phyloP scores from a whole-genome alignment of 2,888 invertebrate species.

The Melanargia galathea region DNA sequence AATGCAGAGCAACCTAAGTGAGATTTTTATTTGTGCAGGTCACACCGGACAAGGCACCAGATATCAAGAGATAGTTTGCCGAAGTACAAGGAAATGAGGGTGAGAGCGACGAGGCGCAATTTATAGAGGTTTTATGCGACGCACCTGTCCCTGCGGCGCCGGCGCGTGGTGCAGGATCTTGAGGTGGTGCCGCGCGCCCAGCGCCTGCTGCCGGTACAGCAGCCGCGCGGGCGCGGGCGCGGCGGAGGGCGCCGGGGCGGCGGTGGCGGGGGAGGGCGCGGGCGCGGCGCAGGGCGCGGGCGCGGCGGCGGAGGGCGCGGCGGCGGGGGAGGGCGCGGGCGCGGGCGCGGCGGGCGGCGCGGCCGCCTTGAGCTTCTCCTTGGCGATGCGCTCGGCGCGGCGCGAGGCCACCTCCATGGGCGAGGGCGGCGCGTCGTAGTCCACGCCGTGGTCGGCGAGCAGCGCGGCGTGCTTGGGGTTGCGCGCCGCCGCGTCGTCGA shows the following conservation, averaged over 20 bases:
- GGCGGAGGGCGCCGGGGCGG: conserved; percentile 55
- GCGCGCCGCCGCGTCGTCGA: conserved; percentile 86
- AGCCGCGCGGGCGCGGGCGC: conserved; percentile 70
- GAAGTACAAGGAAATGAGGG: too few species aligned
- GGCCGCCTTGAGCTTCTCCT: conserved; percentile 87
- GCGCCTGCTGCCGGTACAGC: conserved; percentile 84
- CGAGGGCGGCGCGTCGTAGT: conserved; percentile 91
- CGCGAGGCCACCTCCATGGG: conserved; percentile 91
- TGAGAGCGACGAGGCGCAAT: neutral
- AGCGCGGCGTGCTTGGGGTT: conserved; percentile 94
- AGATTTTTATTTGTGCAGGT: too few species aligned
- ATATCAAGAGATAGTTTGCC: too few species aligned
- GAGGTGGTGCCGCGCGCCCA: conserved; percentile 71
- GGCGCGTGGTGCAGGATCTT: conserved; percentile 73
- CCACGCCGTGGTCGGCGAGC: conserved; percentile 91
- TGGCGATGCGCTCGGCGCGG: conserved; percentile 92
- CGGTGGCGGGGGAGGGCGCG: conserved; percentile 66
- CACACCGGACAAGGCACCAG: too few species aligned
- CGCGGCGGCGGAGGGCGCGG: conserved; percentile 78
- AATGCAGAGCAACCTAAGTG: too few species aligned
- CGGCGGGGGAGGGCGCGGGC: conserved; percentile 75
- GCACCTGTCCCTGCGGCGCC: conserved; percentile 54
- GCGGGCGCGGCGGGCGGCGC: conserved; percentile 61
- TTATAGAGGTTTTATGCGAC: neutral
- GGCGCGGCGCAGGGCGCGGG: conserved; percentile 60